A percentile compares a stretch with the other conserved stretches of the same genome.
Conservation (phyloP, 1,140 invertebrate genomes). For the Drosophila trapezifrons region DNA sequence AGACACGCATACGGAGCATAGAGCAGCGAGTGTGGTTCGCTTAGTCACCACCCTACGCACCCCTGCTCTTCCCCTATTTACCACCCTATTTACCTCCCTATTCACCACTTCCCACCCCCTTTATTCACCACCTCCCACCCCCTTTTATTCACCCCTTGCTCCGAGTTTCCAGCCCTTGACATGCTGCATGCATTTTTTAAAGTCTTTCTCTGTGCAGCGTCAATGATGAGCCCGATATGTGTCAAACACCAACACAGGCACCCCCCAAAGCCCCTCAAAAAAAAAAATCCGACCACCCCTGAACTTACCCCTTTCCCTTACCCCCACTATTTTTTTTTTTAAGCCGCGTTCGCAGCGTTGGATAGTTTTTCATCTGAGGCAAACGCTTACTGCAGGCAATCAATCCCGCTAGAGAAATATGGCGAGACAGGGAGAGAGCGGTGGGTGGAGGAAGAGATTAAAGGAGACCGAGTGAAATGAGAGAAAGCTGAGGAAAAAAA, state of each 20-base stretch:
- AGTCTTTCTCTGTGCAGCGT: slow-evolving; percentile 56
- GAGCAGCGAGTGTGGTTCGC: too few species aligned
- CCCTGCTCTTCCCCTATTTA: neutral
- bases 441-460: slow-evolving; percentile 1
- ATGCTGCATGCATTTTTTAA: slow-evolving; percentile 71
- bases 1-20: slow-evolving; percentile 6
- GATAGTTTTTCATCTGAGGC: slow-evolving; percentile 64
- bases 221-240: slow-evolving; percentile 55
- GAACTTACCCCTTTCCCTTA: neutral
- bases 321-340: slow-evolving; percentile 10
- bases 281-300: neutral
- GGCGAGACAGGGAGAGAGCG: neutral
- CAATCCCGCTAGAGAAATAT: slow-evolving; percentile 46
- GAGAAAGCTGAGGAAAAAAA: neutral
- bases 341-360: slow-evolving; percentile 26
- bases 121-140: neutral
- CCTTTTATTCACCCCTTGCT: neutral
- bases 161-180: slow-evolving; percentile 27
- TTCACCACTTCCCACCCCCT: neutral
- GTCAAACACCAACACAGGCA: slow-evolving; percentile 52
- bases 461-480: neutral
- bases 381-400: slow-evolving; percentile 67
- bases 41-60: neutral
- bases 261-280: too few species aligned
- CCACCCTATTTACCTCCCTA: too few species aligned